Evolutionary conservation across 2,888 invertebrate species (phyloP).

Genomic region (Drosophila antonietae): DNA sequence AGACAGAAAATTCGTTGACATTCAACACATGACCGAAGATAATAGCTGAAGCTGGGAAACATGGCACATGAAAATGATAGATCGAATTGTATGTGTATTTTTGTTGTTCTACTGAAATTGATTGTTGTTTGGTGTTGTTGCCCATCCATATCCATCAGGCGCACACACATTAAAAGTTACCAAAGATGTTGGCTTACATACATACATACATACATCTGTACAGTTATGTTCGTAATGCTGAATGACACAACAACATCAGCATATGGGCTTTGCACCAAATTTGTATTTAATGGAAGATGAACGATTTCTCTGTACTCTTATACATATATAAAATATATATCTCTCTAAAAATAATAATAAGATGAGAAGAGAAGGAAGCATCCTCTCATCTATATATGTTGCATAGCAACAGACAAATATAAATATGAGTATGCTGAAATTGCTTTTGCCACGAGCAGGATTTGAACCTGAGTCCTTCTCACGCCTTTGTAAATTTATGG

Average conservation of each 20-base stretch:
- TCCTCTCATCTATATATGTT: background rate
- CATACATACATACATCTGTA: background rate
- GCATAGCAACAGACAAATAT: background rate
- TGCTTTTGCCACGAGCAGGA: background rate
- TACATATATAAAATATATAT: background rate
- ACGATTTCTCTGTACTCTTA: background rate
- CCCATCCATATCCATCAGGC: constrained; percentile 49
- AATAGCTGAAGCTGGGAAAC: constrained; percentile 11
- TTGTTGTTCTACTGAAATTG: constrained; percentile 25
- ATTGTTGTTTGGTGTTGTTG: constrained; percentile 21
- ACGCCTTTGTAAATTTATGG: background rate
- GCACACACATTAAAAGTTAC: constrained; percentile 13
- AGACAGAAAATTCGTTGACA: background rate
- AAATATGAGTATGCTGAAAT: background rate
- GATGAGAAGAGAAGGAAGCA: background rate
- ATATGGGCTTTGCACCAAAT: background rate
- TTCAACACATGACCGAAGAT: constrained; percentile 11
- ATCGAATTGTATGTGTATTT: constrained; percentile 46
- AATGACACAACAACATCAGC: background rate
- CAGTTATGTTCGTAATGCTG: background rate
- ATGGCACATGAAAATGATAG: constrained; percentile 39
- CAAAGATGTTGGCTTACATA: constrained; percentile 14
- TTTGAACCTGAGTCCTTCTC: background rate
- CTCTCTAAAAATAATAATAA: background rate
- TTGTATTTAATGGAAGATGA: constrained; percentile 9